These are phyloP conservation scores for Mythimna lalbum DNA, from an alignment of 2,888 invertebrate genomes.

Conservation along the genomic window DNA sequence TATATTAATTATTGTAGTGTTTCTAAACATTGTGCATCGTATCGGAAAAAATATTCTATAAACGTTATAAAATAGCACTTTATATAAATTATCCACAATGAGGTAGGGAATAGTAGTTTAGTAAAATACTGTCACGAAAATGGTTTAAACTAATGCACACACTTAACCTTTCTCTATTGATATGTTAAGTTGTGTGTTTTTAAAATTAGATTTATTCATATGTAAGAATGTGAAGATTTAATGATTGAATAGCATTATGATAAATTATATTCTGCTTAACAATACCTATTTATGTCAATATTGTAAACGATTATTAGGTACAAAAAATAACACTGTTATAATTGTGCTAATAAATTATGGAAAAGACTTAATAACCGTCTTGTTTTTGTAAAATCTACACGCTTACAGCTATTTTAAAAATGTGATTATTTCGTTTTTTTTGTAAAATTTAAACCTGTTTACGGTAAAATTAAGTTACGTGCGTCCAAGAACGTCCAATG, in stretches of 20 bases:
- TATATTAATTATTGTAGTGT: background rate
- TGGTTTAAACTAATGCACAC: slow-evolving; percentile 66
- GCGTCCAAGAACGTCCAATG: background rate
- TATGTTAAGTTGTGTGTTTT: slow-evolving; percentile 63
- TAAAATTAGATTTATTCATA: slow-evolving; percentile 52
- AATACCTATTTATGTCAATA: slow-evolving; percentile 27
- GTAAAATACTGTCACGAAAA: slow-evolving; percentile 65
- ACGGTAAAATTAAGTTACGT: background rate
- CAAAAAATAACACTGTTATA: slow-evolving; percentile 28
- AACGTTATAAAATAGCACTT: slow-evolving; percentile 37
- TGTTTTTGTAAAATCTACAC: background rate
- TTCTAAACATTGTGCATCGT: background rate
- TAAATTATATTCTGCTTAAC: slow-evolving; percentile 26
- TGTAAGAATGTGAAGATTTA: slow-evolving; percentile 45
- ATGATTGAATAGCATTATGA: slow-evolving; percentile 49
- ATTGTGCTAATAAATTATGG: slow-evolving; percentile 35
- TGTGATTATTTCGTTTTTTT: background rate
- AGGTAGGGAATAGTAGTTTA: slow-evolving; percentile 64
- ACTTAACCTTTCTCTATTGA: slow-evolving; percentile 63
- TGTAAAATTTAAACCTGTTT: background rate
- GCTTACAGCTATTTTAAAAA: background rate
- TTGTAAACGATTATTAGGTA: slow-evolving; percentile 43
- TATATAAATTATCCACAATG: slow-evolving; percentile 57
- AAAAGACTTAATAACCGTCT: slow-evolving; percentile 12
- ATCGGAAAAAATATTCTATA: slow-evolving; percentile 20